Evolutionary conservation across 2,113 vertebrate species (phyloP), one percentile per base, ranked within the genome.

Genomic region (Stegostoma tigrinum): DNA sequence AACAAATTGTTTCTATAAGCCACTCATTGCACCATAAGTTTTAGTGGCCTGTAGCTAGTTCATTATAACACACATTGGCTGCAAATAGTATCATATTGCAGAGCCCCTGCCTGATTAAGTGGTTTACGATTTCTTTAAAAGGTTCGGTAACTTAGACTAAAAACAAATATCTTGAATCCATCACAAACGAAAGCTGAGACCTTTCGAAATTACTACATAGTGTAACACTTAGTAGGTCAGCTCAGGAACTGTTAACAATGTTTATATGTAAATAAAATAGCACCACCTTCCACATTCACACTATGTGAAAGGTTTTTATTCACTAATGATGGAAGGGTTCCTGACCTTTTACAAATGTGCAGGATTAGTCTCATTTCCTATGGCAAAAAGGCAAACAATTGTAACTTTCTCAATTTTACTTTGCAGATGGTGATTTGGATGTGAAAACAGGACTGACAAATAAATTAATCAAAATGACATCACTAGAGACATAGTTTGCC

Each of bases 111-210:
- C 94, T 95, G 94, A 95, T 72, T 95, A 95, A 95, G 94, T 95
- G 94, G 94, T 95, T 95, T 95, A 95, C 94, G 27, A 72, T 95
- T 95, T 72, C 94, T 95, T 64, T 96, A 90, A 96, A 90, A 96
- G 6, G 42, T 61, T 91, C 96, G 93, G 96, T 80, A 94, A 96
- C 96, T 96, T 95, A 95, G 89, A 89, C 93, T 96, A 96, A 96
- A 96, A 96, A 96, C 96, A 96, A 97, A 96, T 95, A 96, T 95
- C 95, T 95, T 96, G 96, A 96, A 95, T 27, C 95, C 96, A 95
- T 96, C 95, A 95, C 96, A 96, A 89, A 96, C 93, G 96, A 95
- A 96, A 96, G 17, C 61, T 96, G 23, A 12, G 67, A 42, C 95
- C 96, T 95, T 93, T 96, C 96, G 27, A 72, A 95, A 95, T 95